Conservation (phyloP, 2,113 vertebrate species). For the Capreolus pygargus region DNA sequence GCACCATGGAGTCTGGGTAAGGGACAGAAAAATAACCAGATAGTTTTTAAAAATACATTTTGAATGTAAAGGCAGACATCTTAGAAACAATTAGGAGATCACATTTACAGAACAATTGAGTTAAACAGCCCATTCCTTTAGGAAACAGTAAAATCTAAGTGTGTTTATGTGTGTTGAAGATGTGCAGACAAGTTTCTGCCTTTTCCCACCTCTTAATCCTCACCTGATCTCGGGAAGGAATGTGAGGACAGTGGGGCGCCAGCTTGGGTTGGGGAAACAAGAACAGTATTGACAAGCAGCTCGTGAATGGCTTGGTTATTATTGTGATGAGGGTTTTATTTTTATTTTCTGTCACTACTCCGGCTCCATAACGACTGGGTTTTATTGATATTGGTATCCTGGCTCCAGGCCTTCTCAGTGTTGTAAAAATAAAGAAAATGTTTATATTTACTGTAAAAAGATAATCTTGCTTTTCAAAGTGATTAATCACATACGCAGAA, state of each 20-base stretch:
- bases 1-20: neutral
- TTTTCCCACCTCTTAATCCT: neutral
- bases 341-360: neutral
- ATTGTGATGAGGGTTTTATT: conserved; percentile 3
- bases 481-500: conserved; percentile 49
- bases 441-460: conserved; percentile 62
- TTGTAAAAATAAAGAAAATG: neutral
- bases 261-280: neutral
- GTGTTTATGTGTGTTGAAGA: neutral
- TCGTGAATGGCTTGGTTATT: neutral
- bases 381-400: conserved; percentile 26
- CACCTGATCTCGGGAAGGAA: neutral
- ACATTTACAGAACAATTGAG: neutral
- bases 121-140: neutral
- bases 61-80: neutral
- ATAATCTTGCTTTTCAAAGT: conserved; percentile 57
- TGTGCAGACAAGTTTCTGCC: neutral
- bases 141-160: neutral
- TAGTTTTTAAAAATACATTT: neutral
- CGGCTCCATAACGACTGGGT: neutral
- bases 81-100: conserved; percentile 22
- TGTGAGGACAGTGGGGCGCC: neutral
- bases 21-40: neutral
- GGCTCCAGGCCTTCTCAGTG: neutral
- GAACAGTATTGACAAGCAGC: neutral